Conservation (phyloP, 2,113 vertebrate genomes). For the Elgaria multicarinata region DNA sequence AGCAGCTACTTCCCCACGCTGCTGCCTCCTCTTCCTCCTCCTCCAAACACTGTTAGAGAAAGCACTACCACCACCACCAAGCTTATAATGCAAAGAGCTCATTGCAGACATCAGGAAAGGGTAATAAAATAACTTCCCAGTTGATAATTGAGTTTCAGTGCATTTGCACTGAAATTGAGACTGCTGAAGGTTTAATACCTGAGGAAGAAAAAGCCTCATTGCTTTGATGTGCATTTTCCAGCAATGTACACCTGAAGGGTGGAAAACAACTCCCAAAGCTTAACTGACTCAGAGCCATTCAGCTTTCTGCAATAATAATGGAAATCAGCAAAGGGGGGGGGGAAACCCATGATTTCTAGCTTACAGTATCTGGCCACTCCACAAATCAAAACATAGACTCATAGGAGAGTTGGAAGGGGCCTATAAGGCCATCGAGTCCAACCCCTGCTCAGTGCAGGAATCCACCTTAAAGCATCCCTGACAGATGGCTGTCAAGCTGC, state of each 20-base stretch:
- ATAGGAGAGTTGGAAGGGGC: no score
- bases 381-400: no score
- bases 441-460: no score
- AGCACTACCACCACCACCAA: slow-evolving; percentile 18
- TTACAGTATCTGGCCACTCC: neutral
- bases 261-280: slow-evolving; percentile 20
- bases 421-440: no score
- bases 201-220: neutral
- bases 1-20: neutral
- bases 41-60: slow-evolving; percentile 9
- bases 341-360: slow-evolving; percentile 26
- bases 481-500: no score
- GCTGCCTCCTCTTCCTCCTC: neutral
- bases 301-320: neutral
- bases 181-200: slow-evolving; percentile 32
- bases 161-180: slow-evolving; percentile 25
- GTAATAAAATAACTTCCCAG: slow-evolving; percentile 38
- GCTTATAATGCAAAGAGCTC: slow-evolving; percentile 30
- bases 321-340: slow-evolving; percentile 17
- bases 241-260: slow-evolving; percentile 21
- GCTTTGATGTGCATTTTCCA: slow-evolving; percentile 37
- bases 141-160: slow-evolving; percentile 35
- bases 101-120: slow-evolving; percentile 7
- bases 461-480: no score
- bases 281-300: neutral